A percentile compares a stretch with the other conserved stretches of the same genome.
These are phyloP conservation scores for Mercenaria mercenaria DNA, from an alignment of 1,140 invertebrate genomes.

Conservation along the genomic window DNA sequence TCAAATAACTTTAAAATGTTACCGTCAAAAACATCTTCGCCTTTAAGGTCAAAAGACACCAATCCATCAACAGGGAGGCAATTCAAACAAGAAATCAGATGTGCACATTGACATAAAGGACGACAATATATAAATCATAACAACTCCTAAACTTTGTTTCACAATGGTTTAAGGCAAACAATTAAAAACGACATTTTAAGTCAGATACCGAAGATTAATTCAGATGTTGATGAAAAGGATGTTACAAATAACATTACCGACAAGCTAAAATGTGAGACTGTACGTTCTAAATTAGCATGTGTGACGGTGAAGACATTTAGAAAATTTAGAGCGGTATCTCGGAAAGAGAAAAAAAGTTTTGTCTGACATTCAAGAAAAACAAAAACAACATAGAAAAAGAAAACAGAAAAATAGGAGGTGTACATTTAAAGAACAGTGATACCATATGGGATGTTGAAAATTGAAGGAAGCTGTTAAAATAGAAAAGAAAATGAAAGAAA, in stretches of 20 bases:
- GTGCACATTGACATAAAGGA: not conserved
- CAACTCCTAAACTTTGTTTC: not conserved
- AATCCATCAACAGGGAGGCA: not conserved
- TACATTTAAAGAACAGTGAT: not conserved
- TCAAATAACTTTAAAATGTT: slow-evolving; percentile 20
- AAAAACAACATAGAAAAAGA: no score
- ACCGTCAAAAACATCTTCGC: slow-evolving; percentile 25
- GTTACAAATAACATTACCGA: not conserved
- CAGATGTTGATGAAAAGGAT: not conserved
- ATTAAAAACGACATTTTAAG: slow-evolving; percentile 39
- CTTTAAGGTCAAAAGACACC: not conserved
- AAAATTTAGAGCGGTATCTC: not conserved
- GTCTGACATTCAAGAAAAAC: not conserved
- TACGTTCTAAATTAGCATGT: not conserved
- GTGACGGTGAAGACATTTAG: not conserved
- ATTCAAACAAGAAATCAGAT: not conserved
- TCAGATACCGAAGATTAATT: not conserved
- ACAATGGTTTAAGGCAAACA: slow-evolving; percentile 43
- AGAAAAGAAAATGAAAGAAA: not conserved
- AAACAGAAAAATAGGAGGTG: no score
- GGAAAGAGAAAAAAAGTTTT: slow-evolving; percentile 26
- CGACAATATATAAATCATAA: not conserved
- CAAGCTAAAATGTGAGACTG: not conserved
- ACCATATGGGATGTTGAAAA: no score
- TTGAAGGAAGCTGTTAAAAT: not conserved